Percentiles rank a stretch among this genome's conserved stretches.
Conservation (phyloP, 2,797 vertebrate genomes). For the Tapirus indicus region DNA sequence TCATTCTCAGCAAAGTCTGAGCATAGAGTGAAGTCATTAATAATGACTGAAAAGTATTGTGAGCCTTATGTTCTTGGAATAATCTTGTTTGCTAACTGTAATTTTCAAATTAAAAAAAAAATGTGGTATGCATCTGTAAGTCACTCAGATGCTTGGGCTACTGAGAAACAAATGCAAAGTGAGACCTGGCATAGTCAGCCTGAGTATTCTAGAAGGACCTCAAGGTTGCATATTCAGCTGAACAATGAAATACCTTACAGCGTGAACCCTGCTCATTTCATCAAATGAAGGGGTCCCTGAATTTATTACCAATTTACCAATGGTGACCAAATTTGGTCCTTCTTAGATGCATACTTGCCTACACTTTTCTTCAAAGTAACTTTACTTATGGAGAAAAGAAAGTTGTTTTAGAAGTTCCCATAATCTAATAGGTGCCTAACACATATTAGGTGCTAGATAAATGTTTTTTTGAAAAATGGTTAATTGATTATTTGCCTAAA, state of each 20-base stretch:
- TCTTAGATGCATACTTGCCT: slow-evolving; percentile 43
- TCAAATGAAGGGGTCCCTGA: slow-evolving; percentile 63
- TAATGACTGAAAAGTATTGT: slow-evolving; percentile 48
- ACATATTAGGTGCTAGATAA: background rate
- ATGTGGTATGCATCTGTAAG: slow-evolving; percentile 61
- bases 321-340: slow-evolving; percentile 55
- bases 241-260: slow-evolving; percentile 37
- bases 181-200: background rate
- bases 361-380: slow-evolving; percentile 74
- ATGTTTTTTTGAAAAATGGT: background rate
- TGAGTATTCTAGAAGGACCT: background rate
- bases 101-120: slow-evolving; percentile 61
- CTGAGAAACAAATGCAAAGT: slow-evolving; percentile 32
- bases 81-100: slow-evolving; percentile 67
- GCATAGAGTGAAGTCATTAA: slow-evolving; percentile 40
- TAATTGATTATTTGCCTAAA: background rate
- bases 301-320: slow-evolving; percentile 62
- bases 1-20: slow-evolving; percentile 55
- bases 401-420: slow-evolving; percentile 77
- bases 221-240: background rate
- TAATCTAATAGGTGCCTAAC: slow-evolving; percentile 58
- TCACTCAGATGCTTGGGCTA: background rate
- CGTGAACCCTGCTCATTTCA: background rate
- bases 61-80: slow-evolving; percentile 65
- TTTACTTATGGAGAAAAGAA: slow-evolving; percentile 77